Evolutionary conservation across 2,888 invertebrate species (phyloP).

Genomic region (Proisotoma minuta): DNA sequence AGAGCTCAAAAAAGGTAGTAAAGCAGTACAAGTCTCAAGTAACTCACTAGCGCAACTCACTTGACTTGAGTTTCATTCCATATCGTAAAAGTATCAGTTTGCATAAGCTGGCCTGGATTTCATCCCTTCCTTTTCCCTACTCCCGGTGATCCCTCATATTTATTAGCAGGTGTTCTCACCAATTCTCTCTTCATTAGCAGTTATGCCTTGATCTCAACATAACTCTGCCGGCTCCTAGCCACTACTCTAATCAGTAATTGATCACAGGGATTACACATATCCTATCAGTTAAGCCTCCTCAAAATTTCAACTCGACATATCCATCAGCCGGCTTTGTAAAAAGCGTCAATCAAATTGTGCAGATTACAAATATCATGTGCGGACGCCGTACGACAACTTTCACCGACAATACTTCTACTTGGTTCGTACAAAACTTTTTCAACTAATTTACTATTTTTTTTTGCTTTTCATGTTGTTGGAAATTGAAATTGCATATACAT

Average conservation of each 20-base stretch:
- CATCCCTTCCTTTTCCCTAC: conserved; percentile 16
- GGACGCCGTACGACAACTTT: no score
- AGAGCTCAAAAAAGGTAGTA: no score
- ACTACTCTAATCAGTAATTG: neutral
- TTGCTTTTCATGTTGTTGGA: no score
- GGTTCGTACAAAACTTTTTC: no score
- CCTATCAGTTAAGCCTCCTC: neutral
- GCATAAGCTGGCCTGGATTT: conserved; percentile 19
- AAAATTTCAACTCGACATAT: neutral
- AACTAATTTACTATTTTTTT: no score
- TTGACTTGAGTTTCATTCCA: conserved; percentile 1
- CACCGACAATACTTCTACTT: no score
- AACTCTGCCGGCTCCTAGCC: neutral
- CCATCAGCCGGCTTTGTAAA: neutral
- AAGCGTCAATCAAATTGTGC: no score
- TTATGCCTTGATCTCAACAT: conserved; percentile 42
- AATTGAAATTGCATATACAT: no score
- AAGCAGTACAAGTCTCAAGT: neutral
- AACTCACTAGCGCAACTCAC: conserved; percentile 1
- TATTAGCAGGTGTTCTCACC: conserved; percentile 41
- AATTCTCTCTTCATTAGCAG: conserved; percentile 41
- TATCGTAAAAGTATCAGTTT: neutral
- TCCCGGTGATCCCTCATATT: conserved; percentile 7
- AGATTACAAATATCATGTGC: no score
- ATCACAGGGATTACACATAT: no score